Base-by-base conservation (phyloP, 2,113 vertebrate species). In the Arizona elegans region DNA sequence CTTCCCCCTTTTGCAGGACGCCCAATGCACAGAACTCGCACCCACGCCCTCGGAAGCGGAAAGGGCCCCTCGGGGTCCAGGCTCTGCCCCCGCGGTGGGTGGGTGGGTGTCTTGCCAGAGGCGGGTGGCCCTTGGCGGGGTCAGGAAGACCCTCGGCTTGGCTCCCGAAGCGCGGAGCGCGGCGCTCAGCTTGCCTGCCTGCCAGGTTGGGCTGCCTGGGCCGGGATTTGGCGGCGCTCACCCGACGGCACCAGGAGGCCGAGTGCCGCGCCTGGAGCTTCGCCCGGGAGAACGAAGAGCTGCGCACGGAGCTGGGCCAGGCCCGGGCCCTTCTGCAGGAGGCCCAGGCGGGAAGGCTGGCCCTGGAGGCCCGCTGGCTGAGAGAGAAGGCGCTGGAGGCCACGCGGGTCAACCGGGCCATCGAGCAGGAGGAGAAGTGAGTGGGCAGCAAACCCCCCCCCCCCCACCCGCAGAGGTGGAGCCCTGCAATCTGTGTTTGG, bases 331-430 rank as follows among this genome's bases (percentile, higher is more conserved):
- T 89, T 6, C 54, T 92, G 65, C 53, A 8, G 6, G 33, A 86
- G 11, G 54, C 54, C 5, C 92, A 7, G 54, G 38, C 26, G 3
- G 54, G 50, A 0, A 54, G 88, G 17, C 54, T 33, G 54, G 70
- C n/a, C 9, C 87, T 92, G 38, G 88, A 92, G 54, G 88, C 19
- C 2, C 70, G 54, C 19, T 92, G 92, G 88, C 17, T 92, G 88
- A 0, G 3, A 11, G 92, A 90, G 88, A 92, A 90, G 70, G 92
- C 43, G 13, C 38, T 24, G 43, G 92, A 92, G 55, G 92, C 92
- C 4, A 6, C 9, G 38, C 70, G 92, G 17, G 6, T 92, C 54
- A 92, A 92, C 92, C 2, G 55, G 54, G 92, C 88, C 88, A 52
- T 86, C 1, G 65, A 90, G 19, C 88, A 19, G 21, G 38, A 86